A percentile compares a stretch with the other conserved stretches of the same genome.
Evolutionary conservation across 2,797 vertebrate species (phyloP).

Genomic region (Syngnathus rostellatus): DNA sequence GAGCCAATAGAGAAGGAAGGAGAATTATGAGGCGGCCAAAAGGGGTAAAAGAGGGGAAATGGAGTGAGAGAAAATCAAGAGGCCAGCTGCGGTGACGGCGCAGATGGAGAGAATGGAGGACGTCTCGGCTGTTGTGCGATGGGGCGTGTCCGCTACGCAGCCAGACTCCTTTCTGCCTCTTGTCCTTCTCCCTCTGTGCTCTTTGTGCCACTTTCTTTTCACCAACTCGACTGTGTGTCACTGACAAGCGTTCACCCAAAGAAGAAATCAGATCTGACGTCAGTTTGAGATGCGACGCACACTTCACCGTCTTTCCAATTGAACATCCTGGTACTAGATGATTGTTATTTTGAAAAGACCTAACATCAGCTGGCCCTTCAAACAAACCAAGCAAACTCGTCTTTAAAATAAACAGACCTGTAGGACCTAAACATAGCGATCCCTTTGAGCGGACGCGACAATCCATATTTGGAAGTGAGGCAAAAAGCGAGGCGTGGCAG

Average conservation of each 20-base stretch:
- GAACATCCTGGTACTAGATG: too few relatives aligned
- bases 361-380: too few relatives aligned
- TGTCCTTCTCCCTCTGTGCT: slow-evolving; percentile 15
- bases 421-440: slow-evolving; percentile 62
- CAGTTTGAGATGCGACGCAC: not conserved
- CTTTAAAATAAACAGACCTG: too few relatives aligned
- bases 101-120: slow-evolving; percentile 50
- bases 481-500: slow-evolving; percentile 64
- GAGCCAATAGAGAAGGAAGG: slow-evolving; percentile 24
- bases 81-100: slow-evolving; percentile 54
- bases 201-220: slow-evolving; percentile 22
- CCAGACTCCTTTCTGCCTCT: slow-evolving; percentile 39
- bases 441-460: slow-evolving; percentile 57
- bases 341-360: too few relatives aligned
- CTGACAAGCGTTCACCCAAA: not conserved
- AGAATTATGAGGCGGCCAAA: slow-evolving; percentile 33
- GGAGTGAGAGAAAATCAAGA: slow-evolving; percentile 55
- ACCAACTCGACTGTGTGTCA: slow-evolving; percentile 9
- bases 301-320: not conserved
- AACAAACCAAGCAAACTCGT: too few relatives aligned
- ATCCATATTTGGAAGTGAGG: slow-evolving; percentile 60
- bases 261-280: too few relatives aligned
- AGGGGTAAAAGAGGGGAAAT: slow-evolving; percentile 42
- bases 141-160: slow-evolving; percentile 62
- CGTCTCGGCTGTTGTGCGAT: slow-evolving; percentile 56